Percentiles rank a stretch among this genome's conserved stretches.
These are phyloP conservation scores for Eristalis pertinax DNA, from an alignment of 2,888 invertebrate genomes.

Conservation along the genomic window DNA sequence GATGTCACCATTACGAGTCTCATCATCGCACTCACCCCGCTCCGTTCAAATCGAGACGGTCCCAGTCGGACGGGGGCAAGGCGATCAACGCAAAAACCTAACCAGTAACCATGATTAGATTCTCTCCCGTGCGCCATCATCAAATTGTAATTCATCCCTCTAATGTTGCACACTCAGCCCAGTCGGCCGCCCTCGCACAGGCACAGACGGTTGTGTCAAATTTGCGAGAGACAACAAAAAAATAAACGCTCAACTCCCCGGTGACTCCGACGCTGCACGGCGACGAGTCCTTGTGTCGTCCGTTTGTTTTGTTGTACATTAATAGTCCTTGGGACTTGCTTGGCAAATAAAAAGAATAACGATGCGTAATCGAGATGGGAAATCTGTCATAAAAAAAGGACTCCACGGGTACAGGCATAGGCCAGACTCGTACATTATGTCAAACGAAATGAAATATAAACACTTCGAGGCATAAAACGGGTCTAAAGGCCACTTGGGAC, in stretches of 20 bases:
- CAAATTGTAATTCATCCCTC: constrained; percentile 79
- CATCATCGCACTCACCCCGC: constrained; percentile 73
- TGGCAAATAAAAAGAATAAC: constrained; percentile 69
- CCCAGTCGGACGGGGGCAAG: not conserved
- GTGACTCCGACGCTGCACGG: constrained; percentile 19
- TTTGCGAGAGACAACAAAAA: constrained; percentile 16
- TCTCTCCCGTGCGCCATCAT: constrained; percentile 78
- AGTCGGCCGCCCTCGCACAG: constrained; percentile 7
- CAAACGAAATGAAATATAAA: constrained; percentile 68
- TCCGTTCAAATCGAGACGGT: constrained; percentile 50
- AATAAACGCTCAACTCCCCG: constrained; percentile 38
- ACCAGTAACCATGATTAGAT: constrained; percentile 10
- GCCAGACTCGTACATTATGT: constrained; percentile 47
- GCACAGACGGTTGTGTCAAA: constrained; percentile 41
- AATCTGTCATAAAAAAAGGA: constrained; percentile 80
- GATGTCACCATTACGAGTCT: constrained; percentile 80
- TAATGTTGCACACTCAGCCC: constrained; percentile 44
- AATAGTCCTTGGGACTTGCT: constrained; percentile 66
- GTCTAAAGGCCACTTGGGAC: constrained; percentile 81
- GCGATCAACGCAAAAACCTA: not conserved
- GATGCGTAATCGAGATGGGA: constrained; percentile 77
- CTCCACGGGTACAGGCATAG: too few relatives aligned
- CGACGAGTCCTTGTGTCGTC: constrained; percentile 28
- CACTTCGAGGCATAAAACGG: constrained; percentile 46
- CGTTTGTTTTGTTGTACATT: constrained; percentile 51